Conservation (phyloP, 2,113 vertebrate species). For the Megaceryle torquata region DNA sequence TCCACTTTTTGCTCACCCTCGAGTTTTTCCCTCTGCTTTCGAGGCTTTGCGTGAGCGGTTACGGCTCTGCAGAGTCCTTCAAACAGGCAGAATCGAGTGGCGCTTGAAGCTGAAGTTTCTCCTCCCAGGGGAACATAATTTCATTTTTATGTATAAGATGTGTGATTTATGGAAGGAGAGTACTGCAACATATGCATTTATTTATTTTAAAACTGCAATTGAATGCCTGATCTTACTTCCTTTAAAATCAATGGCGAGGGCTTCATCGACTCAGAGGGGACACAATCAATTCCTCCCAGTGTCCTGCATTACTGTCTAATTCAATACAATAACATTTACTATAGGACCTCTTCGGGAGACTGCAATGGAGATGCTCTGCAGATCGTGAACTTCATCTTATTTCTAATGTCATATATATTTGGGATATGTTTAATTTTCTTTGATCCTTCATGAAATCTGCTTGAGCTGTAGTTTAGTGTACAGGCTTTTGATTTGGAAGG, state of each 20-base stretch:
- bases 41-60: not conserved
- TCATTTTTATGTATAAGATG: not conserved
- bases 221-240: not conserved
- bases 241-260: not conserved
- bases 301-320: not conserved
- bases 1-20: fast-evolving
- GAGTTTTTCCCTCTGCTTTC: not conserved
- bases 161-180: not conserved
- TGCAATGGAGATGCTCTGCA: not conserved
- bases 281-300: not conserved
- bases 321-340: not conserved
- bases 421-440: not conserved
- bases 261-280: not conserved
- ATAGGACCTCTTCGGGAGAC: not conserved
- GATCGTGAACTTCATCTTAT: not conserved
- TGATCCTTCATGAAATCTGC: not conserved
- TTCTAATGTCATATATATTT: not conserved
- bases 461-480: not conserved
- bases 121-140: not conserved
- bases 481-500: not conserved
- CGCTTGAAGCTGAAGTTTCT: not conserved
- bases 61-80: not conserved
- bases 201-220: not conserved
- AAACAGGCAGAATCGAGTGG: not conserved
- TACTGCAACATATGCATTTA: not conserved